phyloP scores from a whole-genome alignment of 2,797 vertebrate species.

The Streptopelia turtur region DNA sequence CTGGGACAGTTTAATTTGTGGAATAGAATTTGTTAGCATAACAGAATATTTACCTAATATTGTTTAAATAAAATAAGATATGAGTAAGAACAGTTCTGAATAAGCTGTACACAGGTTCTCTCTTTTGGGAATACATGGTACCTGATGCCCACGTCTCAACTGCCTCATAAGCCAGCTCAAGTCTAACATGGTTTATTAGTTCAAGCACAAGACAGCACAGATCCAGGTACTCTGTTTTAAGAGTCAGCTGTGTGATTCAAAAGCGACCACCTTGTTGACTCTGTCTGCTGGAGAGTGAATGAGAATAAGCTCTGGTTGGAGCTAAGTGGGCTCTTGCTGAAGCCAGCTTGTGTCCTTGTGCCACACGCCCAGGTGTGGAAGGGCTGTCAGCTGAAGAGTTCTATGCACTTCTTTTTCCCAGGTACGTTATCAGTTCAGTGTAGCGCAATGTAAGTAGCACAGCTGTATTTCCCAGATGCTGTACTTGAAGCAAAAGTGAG shows the following conservation, averaged over 20 bases:
- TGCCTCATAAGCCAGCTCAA: background rate
- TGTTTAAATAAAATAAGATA: background rate
- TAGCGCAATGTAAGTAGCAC: background rate
- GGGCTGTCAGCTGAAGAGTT: background rate
- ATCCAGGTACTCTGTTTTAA: background rate
- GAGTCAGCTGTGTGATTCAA: background rate
- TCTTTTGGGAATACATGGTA: rapidly evolving
- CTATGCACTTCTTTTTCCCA: background rate
- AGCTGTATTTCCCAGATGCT: background rate
- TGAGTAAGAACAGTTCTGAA: background rate
- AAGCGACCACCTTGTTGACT: background rate
- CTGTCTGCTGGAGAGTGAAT: background rate
- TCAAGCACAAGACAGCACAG: background rate
- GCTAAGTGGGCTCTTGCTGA: background rate
- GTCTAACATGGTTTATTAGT: background rate
- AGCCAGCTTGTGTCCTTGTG: background rate
- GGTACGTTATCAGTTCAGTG: background rate
- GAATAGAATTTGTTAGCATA: background rate
- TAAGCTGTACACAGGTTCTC: background rate
- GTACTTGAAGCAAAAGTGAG: background rate
- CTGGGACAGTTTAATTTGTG: background rate
- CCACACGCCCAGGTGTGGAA: background rate
- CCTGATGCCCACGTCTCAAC: background rate
- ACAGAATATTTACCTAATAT: background rate
- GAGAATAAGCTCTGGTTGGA: background rate